These are phyloP conservation scores for Pogonognathellus flavescens DNA, from an alignment of 1,140 invertebrate genomes.

Conservation along the genomic window DNA sequence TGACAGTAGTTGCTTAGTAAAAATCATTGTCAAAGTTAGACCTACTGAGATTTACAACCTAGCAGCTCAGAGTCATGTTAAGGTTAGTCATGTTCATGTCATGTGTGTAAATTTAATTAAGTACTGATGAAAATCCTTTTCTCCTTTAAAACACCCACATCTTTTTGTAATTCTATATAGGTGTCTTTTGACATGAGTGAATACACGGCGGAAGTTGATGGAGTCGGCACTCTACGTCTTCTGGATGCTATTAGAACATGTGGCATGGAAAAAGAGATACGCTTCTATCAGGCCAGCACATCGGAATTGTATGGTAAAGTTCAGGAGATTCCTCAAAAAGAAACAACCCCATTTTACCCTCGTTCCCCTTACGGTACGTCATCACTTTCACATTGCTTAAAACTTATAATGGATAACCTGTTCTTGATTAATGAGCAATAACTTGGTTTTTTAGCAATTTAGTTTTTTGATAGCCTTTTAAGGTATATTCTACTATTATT, in stretches of 20 bases:
- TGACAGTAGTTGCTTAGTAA: slow-evolving; percentile 96
- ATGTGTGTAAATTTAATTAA: neutral
- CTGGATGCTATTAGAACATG: slow-evolving; percentile 96
- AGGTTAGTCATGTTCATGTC: slow-evolving; percentile 76
- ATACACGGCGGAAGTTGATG: slow-evolving; percentile 99
- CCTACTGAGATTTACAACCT: slow-evolving; percentile 98
- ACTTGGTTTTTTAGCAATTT: no score
- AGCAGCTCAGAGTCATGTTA: slow-evolving; percentile 99
- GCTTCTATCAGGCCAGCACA: slow-evolving; percentile 98
- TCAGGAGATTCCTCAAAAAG: slow-evolving; percentile 94
- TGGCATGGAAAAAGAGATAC: slow-evolving; percentile 85
- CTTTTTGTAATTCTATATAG: slow-evolving; percentile 70
- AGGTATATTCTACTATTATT: no score
- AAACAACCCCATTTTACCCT: slow-evolving; percentile 99
- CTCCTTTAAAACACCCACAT: no score
- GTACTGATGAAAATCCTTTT: neutral
- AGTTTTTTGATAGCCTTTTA: no score
- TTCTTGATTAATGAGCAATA: no score
- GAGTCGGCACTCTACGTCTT: slow-evolving; percentile 93
- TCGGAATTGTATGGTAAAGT: slow-evolving; percentile 95
- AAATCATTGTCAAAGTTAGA: slow-evolving; percentile 88
- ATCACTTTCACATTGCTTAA: slow-evolving; percentile 16
- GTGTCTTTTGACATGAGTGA: slow-evolving; percentile 97
- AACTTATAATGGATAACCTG: no score
- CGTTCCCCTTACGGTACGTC: slow-evolving; percentile 96